phyloP scores from a whole-genome alignment of 2,888 invertebrate genomes.

The Melinopterus prodromus region DNA sequence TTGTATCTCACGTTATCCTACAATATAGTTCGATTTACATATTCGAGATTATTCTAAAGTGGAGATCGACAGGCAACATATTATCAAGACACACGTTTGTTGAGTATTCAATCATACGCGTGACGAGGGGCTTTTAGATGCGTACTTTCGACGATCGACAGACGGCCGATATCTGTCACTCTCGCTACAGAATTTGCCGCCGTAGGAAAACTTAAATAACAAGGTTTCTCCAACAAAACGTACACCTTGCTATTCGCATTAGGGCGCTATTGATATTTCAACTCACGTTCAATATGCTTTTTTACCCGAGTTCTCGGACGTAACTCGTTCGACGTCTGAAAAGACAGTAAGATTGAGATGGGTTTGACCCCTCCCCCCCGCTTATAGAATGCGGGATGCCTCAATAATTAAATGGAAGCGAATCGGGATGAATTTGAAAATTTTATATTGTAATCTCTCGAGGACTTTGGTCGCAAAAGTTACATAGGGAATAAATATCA shows the following conservation, averaged over 20 bases:
- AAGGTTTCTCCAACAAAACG: background rate
- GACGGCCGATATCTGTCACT: background rate
- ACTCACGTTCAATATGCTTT: background rate
- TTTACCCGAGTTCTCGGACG: background rate
- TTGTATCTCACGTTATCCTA: too few species aligned
- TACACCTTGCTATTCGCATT: background rate
- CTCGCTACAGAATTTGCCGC: background rate
- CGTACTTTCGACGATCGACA: background rate
- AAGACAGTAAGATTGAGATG: background rate
- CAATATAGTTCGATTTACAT: too few species aligned
- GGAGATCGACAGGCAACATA: too few species aligned
- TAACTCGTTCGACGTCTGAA: background rate
- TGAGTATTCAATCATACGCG: too few species aligned
- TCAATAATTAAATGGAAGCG: background rate
- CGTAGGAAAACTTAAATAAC: background rate
- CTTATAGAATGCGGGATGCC: background rate
- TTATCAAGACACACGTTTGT: too few species aligned
- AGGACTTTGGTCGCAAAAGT: background rate
- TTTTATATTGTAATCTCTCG: background rate
- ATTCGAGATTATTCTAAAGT: too few species aligned
- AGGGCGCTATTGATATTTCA: background rate
- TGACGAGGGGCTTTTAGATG: too few species aligned
- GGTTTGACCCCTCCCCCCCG: background rate
- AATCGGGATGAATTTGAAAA: background rate
- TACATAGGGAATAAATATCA: background rate